phyloP scores from a whole-genome alignment of 2,113 vertebrate genomes.

The Callorhinus ursinus region DNA sequence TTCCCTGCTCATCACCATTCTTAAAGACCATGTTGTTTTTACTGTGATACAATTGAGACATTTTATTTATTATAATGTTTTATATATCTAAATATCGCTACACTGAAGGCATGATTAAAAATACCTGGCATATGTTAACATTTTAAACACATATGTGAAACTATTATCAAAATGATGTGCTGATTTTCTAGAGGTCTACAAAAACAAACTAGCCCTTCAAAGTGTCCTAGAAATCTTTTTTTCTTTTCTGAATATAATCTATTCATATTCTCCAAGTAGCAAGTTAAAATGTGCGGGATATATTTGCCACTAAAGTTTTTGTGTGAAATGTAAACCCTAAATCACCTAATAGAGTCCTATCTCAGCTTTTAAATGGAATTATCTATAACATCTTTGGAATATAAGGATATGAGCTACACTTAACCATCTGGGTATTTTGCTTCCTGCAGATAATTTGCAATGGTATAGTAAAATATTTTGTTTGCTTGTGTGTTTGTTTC shows the following conservation, averaged over 20 bases:
- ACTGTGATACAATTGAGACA: not conserved
- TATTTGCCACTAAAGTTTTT: constrained; percentile 47
- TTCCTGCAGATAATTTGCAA: not conserved
- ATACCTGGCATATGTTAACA: not conserved
- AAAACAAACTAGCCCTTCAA: constrained; percentile 17
- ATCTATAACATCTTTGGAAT: constrained; percentile 56
- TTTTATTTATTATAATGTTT: constrained; percentile 20
- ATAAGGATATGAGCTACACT: constrained; percentile 19
- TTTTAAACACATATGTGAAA: not conserved
- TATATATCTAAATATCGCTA: not conserved
- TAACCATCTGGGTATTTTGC: constrained; percentile 46
- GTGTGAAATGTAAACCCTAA: constrained; percentile 42
- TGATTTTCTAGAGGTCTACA: not conserved
- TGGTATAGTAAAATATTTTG: not conserved
- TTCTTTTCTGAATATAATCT: not conserved
- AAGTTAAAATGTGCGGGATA: not conserved
- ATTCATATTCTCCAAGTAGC: constrained; percentile 19
- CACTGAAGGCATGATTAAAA: not conserved
- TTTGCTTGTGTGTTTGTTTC: constrained; percentile 1
- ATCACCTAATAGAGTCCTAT: constrained; percentile 22
- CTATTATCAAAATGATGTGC: not conserved
- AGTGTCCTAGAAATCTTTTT: not conserved
- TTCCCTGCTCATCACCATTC: not conserved
- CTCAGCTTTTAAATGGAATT: constrained; percentile 44
- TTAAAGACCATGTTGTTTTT: not conserved